These are phyloP conservation scores for Drosophila pseudoananassae DNA, from an alignment of 1,140 invertebrate genomes.

Conservation along the genomic window DNA sequence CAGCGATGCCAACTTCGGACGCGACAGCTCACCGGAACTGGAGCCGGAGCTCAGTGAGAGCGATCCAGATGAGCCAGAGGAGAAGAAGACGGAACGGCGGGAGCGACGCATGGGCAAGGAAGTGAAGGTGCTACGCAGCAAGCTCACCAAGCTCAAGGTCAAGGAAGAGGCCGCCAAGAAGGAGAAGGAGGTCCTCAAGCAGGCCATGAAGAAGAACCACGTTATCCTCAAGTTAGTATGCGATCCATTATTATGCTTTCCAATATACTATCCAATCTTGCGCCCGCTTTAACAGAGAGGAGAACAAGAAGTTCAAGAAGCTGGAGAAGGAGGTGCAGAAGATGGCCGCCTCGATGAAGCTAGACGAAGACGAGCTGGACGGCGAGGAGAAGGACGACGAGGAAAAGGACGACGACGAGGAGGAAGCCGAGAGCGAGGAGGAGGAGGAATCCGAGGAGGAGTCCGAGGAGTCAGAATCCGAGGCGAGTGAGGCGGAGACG, in stretches of 20 bases:
- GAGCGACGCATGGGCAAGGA: constrained; percentile 88
- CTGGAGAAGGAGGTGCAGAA: constrained; percentile 94
- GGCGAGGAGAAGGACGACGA: constrained; percentile 87
- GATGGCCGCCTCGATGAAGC: constrained; percentile 93
- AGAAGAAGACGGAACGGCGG: constrained; percentile 87
- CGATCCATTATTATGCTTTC: too few species aligned
- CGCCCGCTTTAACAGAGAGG: constrained; percentile 85
- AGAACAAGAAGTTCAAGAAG: constrained; percentile 90
- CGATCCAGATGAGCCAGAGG: constrained; percentile 89
- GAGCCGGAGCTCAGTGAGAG: constrained; percentile 85
- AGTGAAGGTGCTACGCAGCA: constrained; percentile 90
- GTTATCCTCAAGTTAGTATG: constrained; percentile 87
- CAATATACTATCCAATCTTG: neutral
- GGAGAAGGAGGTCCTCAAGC: constrained; percentile 90
- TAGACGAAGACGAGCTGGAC: constrained; percentile 90
- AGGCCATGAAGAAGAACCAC: constrained; percentile 92
- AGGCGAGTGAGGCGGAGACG: constrained; percentile 87
- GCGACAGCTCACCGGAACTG: constrained; percentile 83
- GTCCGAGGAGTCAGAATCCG: constrained; percentile 87
- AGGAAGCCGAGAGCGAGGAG: constrained; percentile 86
- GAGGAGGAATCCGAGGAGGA: constrained; percentile 87
- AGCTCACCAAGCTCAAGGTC: constrained; percentile 91
- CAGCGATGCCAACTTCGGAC: constrained; percentile 71
- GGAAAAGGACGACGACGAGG: constrained; percentile 87
- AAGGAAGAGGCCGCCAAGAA: constrained; percentile 91